phyloP scores from a whole-genome alignment of 2,888 invertebrate species.

The Ceraclea dissimilis region DNA sequence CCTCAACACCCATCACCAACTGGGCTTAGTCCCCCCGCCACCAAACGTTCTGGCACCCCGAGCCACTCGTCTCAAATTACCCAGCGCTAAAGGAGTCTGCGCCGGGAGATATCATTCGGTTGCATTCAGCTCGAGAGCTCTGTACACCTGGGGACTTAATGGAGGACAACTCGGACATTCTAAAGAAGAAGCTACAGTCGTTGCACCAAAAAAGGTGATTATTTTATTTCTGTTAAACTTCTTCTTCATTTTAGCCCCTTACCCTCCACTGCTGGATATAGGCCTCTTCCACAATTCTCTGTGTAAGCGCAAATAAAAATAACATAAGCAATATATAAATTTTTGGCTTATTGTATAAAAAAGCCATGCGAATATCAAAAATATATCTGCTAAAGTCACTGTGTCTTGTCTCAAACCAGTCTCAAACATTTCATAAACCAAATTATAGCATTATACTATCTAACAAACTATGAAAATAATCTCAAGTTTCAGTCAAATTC shows the following conservation, averaged over 20 bases:
- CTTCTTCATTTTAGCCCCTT: no score
- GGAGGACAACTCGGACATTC: conserved; percentile 73
- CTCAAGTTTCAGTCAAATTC: no score
- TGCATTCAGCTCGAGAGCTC: conserved; percentile 50
- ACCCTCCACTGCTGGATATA: no score
- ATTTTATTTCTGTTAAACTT: no score
- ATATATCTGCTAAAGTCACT: no score
- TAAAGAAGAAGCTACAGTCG: conserved; percentile 40
- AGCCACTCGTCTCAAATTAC: conserved; percentile 32
- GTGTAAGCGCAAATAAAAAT: background rate
- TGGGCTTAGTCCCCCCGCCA: conserved; percentile 51
- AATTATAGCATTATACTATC: no score
- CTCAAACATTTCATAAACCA: no score
- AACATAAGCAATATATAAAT: background rate
- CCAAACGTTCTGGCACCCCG: conserved; percentile 41
- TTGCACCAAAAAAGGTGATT: conserved; percentile 44
- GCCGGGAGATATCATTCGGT: conserved; percentile 68
- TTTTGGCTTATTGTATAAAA: no score
- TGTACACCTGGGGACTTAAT: conserved; percentile 78
- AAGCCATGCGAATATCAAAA: no score
- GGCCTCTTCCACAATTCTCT: no score
- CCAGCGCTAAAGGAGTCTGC: conserved; percentile 48
- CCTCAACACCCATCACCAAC: conserved; percentile 56
- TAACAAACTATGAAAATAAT: no score
- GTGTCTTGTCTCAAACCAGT: no score